phyloP scores from a whole-genome alignment of 2,888 invertebrate genomes.

The Tolmerus cingulatus region DNA sequence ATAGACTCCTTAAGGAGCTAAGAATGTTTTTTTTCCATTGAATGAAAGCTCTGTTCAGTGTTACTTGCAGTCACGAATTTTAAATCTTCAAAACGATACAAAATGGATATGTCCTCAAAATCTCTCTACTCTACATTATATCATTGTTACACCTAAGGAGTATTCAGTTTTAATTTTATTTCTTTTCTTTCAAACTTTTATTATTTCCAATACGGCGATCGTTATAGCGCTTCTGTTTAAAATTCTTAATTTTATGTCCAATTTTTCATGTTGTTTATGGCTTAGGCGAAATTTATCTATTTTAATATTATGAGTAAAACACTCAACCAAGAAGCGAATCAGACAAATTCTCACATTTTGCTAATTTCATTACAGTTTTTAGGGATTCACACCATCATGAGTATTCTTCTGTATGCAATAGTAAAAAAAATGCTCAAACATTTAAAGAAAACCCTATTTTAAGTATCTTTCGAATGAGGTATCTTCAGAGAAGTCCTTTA shows the following conservation, averaged over 20 bases:
- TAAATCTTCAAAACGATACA: neutral
- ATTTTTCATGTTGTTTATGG: neutral
- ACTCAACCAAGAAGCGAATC: too few relatives aligned
- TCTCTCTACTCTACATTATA: neutral
- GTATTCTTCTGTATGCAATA: too few relatives aligned
- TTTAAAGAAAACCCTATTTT: too few relatives aligned
- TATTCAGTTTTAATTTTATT: neutral
- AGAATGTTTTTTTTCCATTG: neutral
- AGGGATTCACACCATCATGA: too few relatives aligned
- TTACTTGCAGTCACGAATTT: neutral
- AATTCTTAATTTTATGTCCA: neutral
- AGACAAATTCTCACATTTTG: too few relatives aligned
- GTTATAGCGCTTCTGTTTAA: neutral
- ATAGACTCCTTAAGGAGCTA: neutral
- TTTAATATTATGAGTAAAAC: too few relatives aligned
- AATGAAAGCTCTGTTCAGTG: neutral
- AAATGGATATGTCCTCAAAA: slow-evolving; percentile 9
- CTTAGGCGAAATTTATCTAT: too few relatives aligned
- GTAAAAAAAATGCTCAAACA: too few relatives aligned
- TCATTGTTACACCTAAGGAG: neutral
- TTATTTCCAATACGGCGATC: neutral
- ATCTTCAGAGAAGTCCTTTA: too few relatives aligned
- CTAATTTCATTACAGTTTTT: too few relatives aligned
- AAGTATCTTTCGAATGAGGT: too few relatives aligned
- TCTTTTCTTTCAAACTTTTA: neutral